Base-by-base conservation (phyloP, 2,113 vertebrate genomes). In the Takifugu bimaculatus region DNA sequence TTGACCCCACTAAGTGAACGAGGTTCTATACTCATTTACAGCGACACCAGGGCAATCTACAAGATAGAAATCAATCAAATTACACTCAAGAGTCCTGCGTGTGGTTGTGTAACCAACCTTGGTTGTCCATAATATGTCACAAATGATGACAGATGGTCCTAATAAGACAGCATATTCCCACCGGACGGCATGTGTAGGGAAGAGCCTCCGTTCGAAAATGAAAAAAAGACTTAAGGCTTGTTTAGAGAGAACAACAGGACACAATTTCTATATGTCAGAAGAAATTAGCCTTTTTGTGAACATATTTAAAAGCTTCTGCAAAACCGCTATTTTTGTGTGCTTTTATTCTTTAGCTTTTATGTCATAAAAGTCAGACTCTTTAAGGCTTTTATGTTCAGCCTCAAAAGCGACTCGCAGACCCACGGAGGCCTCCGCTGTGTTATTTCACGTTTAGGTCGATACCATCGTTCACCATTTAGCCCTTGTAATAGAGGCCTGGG, bases 1-100 rank as follows among this genome's bases (percentile, higher is more conserved):
- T 90, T 91, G 89, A 92, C 91, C 90, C 88, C 80, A 79, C 85
- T 83, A 79, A 57, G 79, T 48, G 69, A 87, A 78, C 26, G 32
- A 72, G 71, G 65, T 83, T 75, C 90, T 85, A 49, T 79, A 81
- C 69, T 75, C 44, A 83, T 74, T 78, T 86, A 81, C 89, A 86
- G 78, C 25, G 86, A 88, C 92, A 89, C 60, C 82, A 85, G 81
- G 83, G 79, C 73, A 71, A 90, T 81, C 66, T 80, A 87, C 77
- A 75, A 86, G 90, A 91, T 60, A 4, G 83, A 82, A 88, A 91
- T 88, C 87, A 84, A 88, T 90, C 85, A 78, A 61, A 84, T 81
- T 84, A 83, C 82, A 78, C 88, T 90, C 83, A 75, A 85, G 81
- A 90, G 81, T 77, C 73, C 78, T 74, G 82, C 74, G 73, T 89